Evolutionary conservation across 2,797 vertebrate genomes (phyloP), one percentile per base, ranked within the genome.

Genomic region (Cyclura pinguis): DNA sequence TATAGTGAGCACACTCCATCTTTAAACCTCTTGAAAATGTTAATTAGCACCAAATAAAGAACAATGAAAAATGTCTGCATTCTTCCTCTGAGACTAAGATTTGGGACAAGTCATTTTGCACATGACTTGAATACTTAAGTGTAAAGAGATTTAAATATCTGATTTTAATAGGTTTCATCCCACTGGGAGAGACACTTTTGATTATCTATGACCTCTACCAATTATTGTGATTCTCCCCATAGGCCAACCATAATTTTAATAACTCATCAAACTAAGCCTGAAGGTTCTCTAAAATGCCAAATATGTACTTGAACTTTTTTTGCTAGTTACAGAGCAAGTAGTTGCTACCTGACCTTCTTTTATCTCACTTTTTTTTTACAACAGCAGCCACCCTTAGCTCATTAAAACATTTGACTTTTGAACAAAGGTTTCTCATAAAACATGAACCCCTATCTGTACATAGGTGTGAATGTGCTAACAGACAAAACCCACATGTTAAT

Each of bases 131-230:
- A 97, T 97, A 62, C 82, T 24, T 84, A 96, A 96, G 93, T 93
- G 74, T 90, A 97, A 97, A 97, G 97, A 95, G 96, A 98, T 98
- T 98, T 98, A 98, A 98, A 98, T 98, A 98, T 98, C 97, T 93
- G 98, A 97, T 97, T 98, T 98, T 98, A 98, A 98, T 98, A 98
- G 97, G 96, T 97, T 98, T 97, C 94, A 86, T 98, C 98, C 97
- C 92, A 96, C 96, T 90, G 98, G 97, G 96, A 97, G 96, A 97
- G 96, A 97, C 96, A 97, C 96, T 98, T 98, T 98, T 99, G 98
- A 98, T 98, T 98, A 98, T 98, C 97, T 96, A 93, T 98, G 98
- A 98, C 98, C 98, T 97, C 95, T 96, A 97, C 97, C 98, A 98
- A 98, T 99, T 98, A 98, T 97, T 97, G 97, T 95, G 93, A 96